phyloP scores from a whole-genome alignment of 2,888 invertebrate genomes.

The Linyphia triangularis region DNA sequence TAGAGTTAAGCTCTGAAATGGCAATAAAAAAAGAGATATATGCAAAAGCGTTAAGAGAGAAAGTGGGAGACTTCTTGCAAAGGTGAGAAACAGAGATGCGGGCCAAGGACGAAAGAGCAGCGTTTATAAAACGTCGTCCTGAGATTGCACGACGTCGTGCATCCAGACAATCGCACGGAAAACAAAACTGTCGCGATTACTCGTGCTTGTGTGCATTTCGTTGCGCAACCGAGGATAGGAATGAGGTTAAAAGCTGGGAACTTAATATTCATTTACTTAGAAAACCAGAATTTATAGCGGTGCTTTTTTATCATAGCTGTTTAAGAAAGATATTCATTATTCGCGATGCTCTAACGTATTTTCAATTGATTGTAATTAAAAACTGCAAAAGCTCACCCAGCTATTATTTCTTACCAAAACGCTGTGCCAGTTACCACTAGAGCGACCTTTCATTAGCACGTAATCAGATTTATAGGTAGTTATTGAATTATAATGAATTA shows the following conservation, averaged over 20 bases:
- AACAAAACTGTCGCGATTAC: background rate
- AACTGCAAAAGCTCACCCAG: too few relatives aligned
- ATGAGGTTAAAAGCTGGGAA: background rate
- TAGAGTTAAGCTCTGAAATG: background rate
- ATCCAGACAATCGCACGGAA: conserved; percentile 22
- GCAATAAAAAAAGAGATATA: conserved; percentile 12
- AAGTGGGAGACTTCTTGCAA: conserved; percentile 12
- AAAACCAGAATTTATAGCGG: too few relatives aligned
- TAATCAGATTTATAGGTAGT: too few relatives aligned
- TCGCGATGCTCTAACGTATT: too few relatives aligned
- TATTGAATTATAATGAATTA: too few relatives aligned
- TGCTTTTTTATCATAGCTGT: too few relatives aligned
- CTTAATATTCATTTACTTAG: too few relatives aligned
- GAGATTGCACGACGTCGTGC: background rate
- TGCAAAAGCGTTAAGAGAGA: conserved; percentile 21
- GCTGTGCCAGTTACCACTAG: too few relatives aligned
- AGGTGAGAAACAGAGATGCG: conserved; percentile 30
- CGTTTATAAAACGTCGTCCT: background rate
- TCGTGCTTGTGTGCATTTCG: background rate
- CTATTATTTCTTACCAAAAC: too few relatives aligned
- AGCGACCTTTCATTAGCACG: too few relatives aligned
- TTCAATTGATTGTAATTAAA: too few relatives aligned
- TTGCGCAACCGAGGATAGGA: background rate
- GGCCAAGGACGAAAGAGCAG: conserved; percentile 45
- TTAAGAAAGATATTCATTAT: too few relatives aligned